A percentile compares a stretch with the other conserved stretches of the same genome.
Conservation (phyloP, 2,888 invertebrate species). For the Drosophila picticornis region DNA sequence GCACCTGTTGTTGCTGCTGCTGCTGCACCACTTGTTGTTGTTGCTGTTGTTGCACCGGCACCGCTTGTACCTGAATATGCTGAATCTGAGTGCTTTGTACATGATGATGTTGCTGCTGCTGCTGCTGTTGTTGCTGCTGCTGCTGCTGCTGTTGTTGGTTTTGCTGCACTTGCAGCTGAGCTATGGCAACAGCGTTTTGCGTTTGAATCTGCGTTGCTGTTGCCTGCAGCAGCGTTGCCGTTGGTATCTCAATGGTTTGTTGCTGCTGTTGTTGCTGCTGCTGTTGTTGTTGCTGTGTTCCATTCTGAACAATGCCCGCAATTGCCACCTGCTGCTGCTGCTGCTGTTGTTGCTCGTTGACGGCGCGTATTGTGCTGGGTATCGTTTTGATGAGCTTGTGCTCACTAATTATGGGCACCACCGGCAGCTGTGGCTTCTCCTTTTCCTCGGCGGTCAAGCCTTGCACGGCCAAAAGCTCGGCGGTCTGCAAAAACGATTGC, state of each 20-base stretch:
- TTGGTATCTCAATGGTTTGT: conserved; percentile 83
- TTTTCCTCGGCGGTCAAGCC: conserved; percentile 88
- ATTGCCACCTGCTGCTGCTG: conserved; percentile 63
- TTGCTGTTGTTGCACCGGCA: conserved; percentile 64
- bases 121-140: conserved; percentile 55
- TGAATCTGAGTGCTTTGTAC: conserved; percentile 82
- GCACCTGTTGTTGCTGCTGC: conserved; percentile 49
- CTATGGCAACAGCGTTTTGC: conserved; percentile 69
- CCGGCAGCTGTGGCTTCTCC: conserved; percentile 83
- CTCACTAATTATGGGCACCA: conserved; percentile 79
- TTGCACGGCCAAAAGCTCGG: conserved; percentile 91
- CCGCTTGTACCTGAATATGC: conserved; percentile 82
- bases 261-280: conserved; percentile 70
- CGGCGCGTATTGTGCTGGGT: conserved; percentile 84
- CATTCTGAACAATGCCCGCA: conserved; percentile 49
- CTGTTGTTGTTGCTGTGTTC: conserved; percentile 51
- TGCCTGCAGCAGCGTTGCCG: conserved; percentile 79
- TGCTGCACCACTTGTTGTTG: conserved; percentile 64
- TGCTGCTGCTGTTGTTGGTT: conserved; percentile 54
- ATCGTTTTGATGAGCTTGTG: conserved; percentile 84
- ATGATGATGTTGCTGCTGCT: conserved; percentile 77
- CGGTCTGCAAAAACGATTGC: conserved; percentile 91
- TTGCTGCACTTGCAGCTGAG: conserved; percentile 63
- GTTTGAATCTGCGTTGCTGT: conserved; percentile 70
- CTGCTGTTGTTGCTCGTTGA: conserved; percentile 75